Evolutionary conservation across 2,888 invertebrate species (phyloP), one percentile per base, ranked within the genome.

Genomic region (Coenonympha arcania): DNA sequence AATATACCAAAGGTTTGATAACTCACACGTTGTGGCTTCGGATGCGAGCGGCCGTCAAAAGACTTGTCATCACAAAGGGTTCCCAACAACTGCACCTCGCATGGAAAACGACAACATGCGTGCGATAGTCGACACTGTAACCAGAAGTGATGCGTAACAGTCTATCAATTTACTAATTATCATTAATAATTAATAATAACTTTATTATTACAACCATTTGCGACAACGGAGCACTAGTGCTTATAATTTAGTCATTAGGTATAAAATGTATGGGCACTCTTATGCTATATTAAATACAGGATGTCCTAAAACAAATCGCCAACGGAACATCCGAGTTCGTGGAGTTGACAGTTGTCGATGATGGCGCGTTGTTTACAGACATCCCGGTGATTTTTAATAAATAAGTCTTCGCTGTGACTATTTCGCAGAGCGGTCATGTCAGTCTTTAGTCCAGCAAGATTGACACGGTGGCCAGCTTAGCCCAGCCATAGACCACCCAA

Each of bases 161-260:
- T 81, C 80, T 84, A 82, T 82, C 72, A 73, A 73, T 80, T 79
- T 67, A 74, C 80, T 81, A 84, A 77, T 76, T 13, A 39, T 39
- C n/a, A 39, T 52, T 57, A 72, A 72, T 59, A 78, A 73, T 76
- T 57, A 59, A 39, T 73, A 72, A 62, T 79, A 73, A 76, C 58
- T 69, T 81, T 79, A 80, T 73, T 73, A 81, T 82, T 83, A 86
- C 86, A 86, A 86, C 85, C 86, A 72, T 82, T 81, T 76, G 79
- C 79, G 75, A 77, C 72, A 84, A 83, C 74, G 78, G 80, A 83
- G 77, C 76, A 78, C 77, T 83, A 84, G 76, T 77, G 76, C 77
- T 81, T 78, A 71, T 69, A 62, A 65, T 68, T 71, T 67, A 68
- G 77, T 75, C 47, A 58, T 61, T 44, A n/a, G n/a, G n/a, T n/a